phyloP scores from a whole-genome alignment of 2,113 vertebrate species.

The Petromus typicus region DNA sequence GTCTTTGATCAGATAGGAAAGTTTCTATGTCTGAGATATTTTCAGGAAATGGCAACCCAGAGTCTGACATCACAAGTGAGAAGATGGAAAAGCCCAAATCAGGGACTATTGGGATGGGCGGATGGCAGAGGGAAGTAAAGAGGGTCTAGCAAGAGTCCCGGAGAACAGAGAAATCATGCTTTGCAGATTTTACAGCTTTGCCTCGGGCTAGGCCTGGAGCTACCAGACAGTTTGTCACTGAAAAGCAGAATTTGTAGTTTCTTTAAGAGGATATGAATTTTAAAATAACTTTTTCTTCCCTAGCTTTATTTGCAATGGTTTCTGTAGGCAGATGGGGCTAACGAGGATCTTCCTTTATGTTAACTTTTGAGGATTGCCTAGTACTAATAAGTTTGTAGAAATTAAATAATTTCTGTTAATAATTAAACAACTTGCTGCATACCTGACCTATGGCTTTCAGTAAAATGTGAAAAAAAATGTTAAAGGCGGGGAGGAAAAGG shows the following conservation, averaged over 20 bases:
- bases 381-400: neutral
- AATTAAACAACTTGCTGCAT: neutral
- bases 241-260: constrained; percentile 54
- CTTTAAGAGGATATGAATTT: constrained; percentile 34
- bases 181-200: constrained; percentile 46
- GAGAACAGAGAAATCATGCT: constrained; percentile 39
- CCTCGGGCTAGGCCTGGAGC: constrained; percentile 57
- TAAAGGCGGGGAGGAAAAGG: neutral
- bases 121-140: neutral
- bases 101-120: neutral
- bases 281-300: neutral
- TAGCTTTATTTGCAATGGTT: neutral
- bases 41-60: neutral
- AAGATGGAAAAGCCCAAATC: neutral
- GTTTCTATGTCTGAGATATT: neutral
- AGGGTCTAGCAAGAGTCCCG: neutral
- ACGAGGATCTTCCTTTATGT: neutral
- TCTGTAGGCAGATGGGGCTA: neutral
- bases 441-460: neutral
- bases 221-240: constrained; percentile 20
- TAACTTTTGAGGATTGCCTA: neutral
- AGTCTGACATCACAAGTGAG: neutral
- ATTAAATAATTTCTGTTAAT: constrained; percentile 41
- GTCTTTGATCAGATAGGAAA: neutral
- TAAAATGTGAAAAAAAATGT: constrained; percentile 34